phyloP scores from a whole-genome alignment of 2,797 vertebrate species.

The Arrhamphus sclerolepis region DNA sequence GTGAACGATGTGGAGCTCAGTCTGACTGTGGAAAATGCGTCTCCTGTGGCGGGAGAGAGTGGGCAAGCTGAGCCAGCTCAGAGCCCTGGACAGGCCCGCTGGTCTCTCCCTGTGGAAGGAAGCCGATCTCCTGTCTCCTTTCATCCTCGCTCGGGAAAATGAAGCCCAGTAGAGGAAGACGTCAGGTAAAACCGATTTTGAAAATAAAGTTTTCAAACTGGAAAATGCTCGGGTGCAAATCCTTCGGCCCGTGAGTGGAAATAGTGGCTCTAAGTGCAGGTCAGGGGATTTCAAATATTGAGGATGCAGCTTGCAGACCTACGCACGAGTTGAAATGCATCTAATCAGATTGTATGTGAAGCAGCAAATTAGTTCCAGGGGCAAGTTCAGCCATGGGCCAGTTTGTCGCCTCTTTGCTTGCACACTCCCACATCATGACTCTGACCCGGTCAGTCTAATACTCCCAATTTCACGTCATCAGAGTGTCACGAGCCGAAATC shows the following conservation, averaged over 20 bases:
- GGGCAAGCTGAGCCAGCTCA: slow-evolving; percentile 94
- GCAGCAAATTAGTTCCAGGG: slow-evolving; percentile 37
- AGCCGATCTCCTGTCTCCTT: slow-evolving; percentile 86
- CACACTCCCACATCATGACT: slow-evolving; percentile 38
- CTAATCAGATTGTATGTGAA: slow-evolving; percentile 22
- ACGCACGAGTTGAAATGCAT: slow-evolving; percentile 17
- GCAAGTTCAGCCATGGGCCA: slow-evolving; percentile 21
- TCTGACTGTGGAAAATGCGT: slow-evolving; percentile 92
- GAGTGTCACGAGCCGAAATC: slow-evolving; percentile 23
- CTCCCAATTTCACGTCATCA: slow-evolving; percentile 48
- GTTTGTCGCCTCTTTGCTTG: slow-evolving; percentile 31
- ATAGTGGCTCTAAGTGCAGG: slow-evolving; percentile 14
- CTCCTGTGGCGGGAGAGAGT: slow-evolving; percentile 90
- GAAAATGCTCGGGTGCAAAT: slow-evolving; percentile 29
- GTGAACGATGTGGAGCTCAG: slow-evolving; percentile 82
- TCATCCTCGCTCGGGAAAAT: slow-evolving; percentile 80
- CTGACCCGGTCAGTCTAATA: slow-evolving; percentile 17
- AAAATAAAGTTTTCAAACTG: neutral
- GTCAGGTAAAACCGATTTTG: slow-evolving; percentile 1
- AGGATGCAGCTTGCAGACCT: slow-evolving; percentile 12
- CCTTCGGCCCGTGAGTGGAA: slow-evolving; percentile 7
- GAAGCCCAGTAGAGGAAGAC: neutral
- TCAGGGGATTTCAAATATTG: slow-evolving; percentile 34
- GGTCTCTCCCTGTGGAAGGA: slow-evolving; percentile 86
- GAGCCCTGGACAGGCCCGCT: slow-evolving; percentile 85